Percentiles rank a stretch among this genome's conserved stretches.
Conservation (phyloP, 2,797 vertebrate genomes). For the Spea hammondii region DNA sequence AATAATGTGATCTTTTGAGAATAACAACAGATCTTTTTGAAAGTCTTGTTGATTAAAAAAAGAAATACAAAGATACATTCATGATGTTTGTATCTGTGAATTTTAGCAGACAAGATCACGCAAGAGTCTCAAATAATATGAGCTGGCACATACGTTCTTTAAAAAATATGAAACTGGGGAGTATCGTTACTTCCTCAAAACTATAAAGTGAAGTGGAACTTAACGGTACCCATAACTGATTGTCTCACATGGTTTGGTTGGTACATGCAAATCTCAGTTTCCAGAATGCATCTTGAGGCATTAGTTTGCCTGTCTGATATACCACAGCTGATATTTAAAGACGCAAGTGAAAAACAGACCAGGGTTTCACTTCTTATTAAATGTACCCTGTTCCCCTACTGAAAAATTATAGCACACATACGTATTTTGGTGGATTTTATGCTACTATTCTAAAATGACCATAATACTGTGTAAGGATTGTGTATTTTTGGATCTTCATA, state of each 20-base stretch:
- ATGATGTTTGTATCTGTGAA: too few relatives aligned
- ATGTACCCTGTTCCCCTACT: conserved; percentile 48
- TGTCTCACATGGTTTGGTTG: conserved; percentile 48
- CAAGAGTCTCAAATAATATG: conserved; percentile 30
- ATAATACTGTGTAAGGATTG: background rate
- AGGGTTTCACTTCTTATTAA: conserved; percentile 55
- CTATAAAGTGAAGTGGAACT: conserved; percentile 33
- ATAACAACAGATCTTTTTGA: too few relatives aligned
- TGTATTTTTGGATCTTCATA: background rate
- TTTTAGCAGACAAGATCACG: background rate
- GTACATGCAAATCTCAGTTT: conserved; percentile 55
- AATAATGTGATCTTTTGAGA: too few relatives aligned
- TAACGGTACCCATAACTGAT: conserved; percentile 37
- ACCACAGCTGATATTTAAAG: conserved; percentile 41
- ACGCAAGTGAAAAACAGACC: conserved; percentile 41
- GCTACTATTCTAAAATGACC: background rate
- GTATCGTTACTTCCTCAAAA: conserved; percentile 43
- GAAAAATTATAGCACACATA: conserved; percentile 34
- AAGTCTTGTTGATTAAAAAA: too few relatives aligned
- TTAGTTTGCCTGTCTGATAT: conserved; percentile 15
- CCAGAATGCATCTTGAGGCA: conserved; percentile 7
- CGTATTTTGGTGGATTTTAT: too few relatives aligned
- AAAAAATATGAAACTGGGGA: conserved; percentile 36
- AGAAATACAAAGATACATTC: too few relatives aligned
- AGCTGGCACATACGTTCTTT: conserved; percentile 12